Percentiles rank a stretch among this genome's conserved stretches.
These are phyloP conservation scores for Rutilus rutilus DNA, from an alignment of 2,113 vertebrate species.

Conservation along the genomic window DNA sequence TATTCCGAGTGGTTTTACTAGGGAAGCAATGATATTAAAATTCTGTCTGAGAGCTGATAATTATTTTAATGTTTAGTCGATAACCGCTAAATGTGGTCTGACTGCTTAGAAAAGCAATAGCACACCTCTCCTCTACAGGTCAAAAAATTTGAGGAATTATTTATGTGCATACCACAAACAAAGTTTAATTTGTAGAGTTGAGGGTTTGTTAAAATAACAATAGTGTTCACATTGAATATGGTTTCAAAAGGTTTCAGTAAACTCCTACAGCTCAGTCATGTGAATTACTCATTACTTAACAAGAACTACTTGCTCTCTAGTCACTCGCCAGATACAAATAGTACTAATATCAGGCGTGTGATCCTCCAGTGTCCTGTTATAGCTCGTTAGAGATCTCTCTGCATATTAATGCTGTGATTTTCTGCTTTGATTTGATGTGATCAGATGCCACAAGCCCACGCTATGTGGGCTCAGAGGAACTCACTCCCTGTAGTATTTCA, in stretches of 20 bases:
- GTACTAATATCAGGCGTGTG: background rate
- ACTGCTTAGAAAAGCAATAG: no score
- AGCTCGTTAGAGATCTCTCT: conserved; percentile 21
- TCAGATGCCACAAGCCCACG: conserved; percentile 38
- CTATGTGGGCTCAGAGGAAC: conserved; percentile 27
- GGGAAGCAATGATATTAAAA: background rate
- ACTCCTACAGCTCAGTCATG: background rate
- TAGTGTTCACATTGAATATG: background rate
- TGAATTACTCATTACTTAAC: background rate
- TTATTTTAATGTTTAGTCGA: no score
- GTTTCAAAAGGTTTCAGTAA: background rate
- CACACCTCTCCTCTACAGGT: no score
- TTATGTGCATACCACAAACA: background rate
- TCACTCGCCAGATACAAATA: background rate
- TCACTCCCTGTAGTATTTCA: conserved; percentile 25
- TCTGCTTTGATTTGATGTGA: conserved; percentile 44
- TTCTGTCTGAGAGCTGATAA: background rate
- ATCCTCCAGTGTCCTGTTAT: conserved; percentile 4
- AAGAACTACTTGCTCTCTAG: background rate
- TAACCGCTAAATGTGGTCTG: no score
- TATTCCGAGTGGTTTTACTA: background rate
- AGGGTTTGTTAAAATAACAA: background rate
- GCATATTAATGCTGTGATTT: conserved; percentile 33
- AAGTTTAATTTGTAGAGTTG: background rate
- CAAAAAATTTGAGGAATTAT: no score